A percentile compares a stretch with the other conserved stretches of the same genome.
phyloP scores from a whole-genome alignment of 2,113 vertebrate species.

The Embiotoca jacksoni region DNA sequence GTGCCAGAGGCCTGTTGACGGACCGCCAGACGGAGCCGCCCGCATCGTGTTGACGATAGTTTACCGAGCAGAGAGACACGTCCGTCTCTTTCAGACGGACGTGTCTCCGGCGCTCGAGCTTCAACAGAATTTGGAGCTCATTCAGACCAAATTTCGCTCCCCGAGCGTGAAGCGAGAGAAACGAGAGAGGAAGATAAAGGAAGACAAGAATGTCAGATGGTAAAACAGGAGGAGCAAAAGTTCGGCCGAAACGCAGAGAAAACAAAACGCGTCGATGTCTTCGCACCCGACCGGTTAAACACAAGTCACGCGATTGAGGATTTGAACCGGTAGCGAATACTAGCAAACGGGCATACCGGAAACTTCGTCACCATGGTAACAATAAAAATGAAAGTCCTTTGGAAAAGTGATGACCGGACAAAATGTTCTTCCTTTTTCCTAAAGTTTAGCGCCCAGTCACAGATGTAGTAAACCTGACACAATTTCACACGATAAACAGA shows the following conservation, averaged over 20 bases:
- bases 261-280: slow-evolving; percentile 14
- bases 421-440: no score
- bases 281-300: slow-evolving; percentile 15
- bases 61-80: slow-evolving; percentile 44
- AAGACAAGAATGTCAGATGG: slow-evolving; percentile 30
- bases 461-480: no score
- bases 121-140: slow-evolving; percentile 68
- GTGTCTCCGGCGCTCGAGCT: slow-evolving; percentile 64
- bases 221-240: background rate
- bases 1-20: slow-evolving; percentile 62
- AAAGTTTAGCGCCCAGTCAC: no score
- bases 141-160: slow-evolving; percentile 62
- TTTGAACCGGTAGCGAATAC: no score
- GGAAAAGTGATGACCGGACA: no score
- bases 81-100: slow-evolving; percentile 62
- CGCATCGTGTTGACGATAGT: slow-evolving; percentile 49
- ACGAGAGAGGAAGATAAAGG: slow-evolving; percentile 14
- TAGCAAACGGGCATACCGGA: no score
- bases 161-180: slow-evolving; percentile 4
- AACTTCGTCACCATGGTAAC: no score
- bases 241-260: background rate
- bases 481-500: no score
- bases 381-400: no score
- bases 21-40: slow-evolving; percentile 60
- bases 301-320: background rate